Base-by-base conservation (phyloP, 1,140 invertebrate genomes). In the Capitella teleta region DNA sequence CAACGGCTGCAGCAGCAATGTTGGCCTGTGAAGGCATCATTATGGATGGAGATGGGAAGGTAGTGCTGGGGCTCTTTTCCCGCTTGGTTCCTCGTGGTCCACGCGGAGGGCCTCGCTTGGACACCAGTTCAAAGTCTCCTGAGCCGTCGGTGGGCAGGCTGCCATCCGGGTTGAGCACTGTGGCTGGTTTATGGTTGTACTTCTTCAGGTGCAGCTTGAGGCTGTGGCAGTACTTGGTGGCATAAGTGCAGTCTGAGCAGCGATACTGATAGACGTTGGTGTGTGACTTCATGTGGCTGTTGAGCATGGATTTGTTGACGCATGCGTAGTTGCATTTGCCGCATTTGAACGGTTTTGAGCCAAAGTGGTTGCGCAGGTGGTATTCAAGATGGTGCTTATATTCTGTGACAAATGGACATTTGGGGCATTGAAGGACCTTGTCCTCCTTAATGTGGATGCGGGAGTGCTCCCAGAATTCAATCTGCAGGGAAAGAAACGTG, bases 291-390 rank as follows among this genome's bases (percentile, higher is more conserved):
- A 96, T 79, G 62, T 99, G 96, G 0, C 90, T 95, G 65, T 96
- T 98, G 10, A 99, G 76, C 96, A 99, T 99, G 0, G 93, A 98
- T 66, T 98, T 98, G 73, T 97, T 98, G 2, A 98, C 94, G 64
- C 95, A 99, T 5, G 66, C 60, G 55, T 74, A 74, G 57, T 72
- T 72, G 51, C 72, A 74, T 51, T 93, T 85, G 43, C 79, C 57
- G 68, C 96, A 99, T 63, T 93, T 90, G 75, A 91, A 98, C 0
- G 95, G 95, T 62, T 99, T 99, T 0, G 85, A 86, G 6, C 91
- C 90, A 57, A 84, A 81, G 67, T 99, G 96, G 66, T 97, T 97
- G 5, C 89, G 77, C 58, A 96, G 77, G 67, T 72, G 96, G 63
- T 98, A 99, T 61, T 98, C 93, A 12, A 98, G 70, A 61, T 99